Percentiles rank a stretch among this genome's conserved stretches.
These are phyloP conservation scores for Phainopepla nitens DNA, from an alignment of 2,113 vertebrate species.

Conservation along the genomic window DNA sequence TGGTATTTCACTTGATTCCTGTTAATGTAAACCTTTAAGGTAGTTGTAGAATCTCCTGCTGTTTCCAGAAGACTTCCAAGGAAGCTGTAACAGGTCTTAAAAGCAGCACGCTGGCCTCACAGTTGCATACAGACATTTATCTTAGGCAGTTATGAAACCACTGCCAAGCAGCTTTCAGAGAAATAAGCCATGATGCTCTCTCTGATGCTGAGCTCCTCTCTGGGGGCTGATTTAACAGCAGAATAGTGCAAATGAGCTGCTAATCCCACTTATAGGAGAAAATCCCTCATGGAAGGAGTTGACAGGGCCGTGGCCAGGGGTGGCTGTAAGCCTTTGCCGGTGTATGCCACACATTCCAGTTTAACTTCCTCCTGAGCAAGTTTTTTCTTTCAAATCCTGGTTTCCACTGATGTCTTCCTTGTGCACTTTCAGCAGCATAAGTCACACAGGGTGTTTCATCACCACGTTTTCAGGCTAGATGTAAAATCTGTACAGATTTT, in stretches of 20 bases:
- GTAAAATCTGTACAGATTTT: background rate
- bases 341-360: background rate
- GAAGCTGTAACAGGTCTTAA: background rate
- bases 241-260: background rate
- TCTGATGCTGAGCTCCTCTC: background rate
- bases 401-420: background rate
- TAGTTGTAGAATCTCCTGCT: background rate
- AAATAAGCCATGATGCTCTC: background rate
- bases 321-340: background rate
- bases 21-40: background rate
- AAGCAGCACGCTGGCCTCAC: background rate
- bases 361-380: background rate
- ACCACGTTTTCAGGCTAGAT: background rate
- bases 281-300: background rate
- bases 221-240: background rate
- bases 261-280: background rate
- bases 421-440: background rate
- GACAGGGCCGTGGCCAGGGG: background rate
- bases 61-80: background rate
- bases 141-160: background rate
- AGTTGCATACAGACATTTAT: background rate
- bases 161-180: background rate
- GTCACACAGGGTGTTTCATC: background rate
- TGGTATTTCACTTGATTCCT: background rate
- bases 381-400: background rate